phyloP scores from a whole-genome alignment of 2,888 invertebrate species.

The Chrysolina oricalcia region DNA sequence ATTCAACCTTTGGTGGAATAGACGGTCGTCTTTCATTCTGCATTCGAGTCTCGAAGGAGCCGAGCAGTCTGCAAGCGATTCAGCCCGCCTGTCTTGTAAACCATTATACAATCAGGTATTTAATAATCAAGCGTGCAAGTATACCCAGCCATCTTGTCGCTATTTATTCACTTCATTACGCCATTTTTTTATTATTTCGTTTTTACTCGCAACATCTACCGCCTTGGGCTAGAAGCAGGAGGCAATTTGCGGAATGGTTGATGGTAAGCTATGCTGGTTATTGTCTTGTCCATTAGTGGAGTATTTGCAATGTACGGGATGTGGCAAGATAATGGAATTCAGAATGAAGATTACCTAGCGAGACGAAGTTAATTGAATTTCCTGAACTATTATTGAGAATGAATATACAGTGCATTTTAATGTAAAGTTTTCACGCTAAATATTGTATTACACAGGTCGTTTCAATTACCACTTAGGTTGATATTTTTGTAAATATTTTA shows the following conservation, averaged over 20 bases:
- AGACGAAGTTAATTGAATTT: neutral
- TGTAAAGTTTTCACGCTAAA: too few relatives aligned
- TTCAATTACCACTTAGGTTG: too few relatives aligned
- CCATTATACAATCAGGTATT: conserved; percentile 19
- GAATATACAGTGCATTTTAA: neutral
- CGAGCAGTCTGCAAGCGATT: conserved; percentile 47
- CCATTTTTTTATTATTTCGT: conserved; percentile 10
- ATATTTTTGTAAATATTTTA: too few relatives aligned
- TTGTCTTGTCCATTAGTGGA: conserved; percentile 19
- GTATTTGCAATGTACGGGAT: conserved; percentile 15
- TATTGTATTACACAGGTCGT: too few relatives aligned
- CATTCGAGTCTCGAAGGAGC: conserved; percentile 39
- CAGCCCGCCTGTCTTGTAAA: conserved; percentile 27
- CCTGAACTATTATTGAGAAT: neutral
- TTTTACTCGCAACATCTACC: conserved; percentile 12
- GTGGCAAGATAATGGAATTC: neutral
- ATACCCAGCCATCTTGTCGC: conserved; percentile 13
- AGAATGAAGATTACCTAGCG: conserved; percentile 8
- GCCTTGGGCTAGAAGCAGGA: conserved; percentile 8
- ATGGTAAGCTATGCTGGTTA: conserved; percentile 9
- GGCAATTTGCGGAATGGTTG: conserved; percentile 15
- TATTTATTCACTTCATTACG: conserved; percentile 17
- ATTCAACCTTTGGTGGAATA: conserved; percentile 21
- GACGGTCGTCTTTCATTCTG: neutral
- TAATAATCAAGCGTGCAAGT: conserved; percentile 19